These are phyloP conservation scores for Condylura cristata DNA, from an alignment of 2,113 vertebrate genomes.

Conservation along the genomic window DNA sequence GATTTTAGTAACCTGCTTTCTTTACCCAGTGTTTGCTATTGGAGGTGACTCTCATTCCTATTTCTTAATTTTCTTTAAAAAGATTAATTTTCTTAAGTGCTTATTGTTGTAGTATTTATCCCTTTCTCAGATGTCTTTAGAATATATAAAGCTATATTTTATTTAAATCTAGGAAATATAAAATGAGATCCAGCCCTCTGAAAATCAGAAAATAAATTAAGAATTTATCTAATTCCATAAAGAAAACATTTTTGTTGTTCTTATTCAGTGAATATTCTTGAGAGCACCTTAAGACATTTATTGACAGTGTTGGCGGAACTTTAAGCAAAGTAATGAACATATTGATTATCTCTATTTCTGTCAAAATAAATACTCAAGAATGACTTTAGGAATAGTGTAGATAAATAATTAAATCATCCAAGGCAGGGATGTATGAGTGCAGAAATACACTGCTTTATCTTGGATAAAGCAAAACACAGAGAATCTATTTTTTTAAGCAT, in stretches of 20 bases:
- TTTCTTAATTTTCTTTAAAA: constrained; percentile 33
- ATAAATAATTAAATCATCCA: background rate
- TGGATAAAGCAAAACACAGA: background rate
- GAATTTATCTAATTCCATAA: no score
- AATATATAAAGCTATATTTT: constrained; percentile 57
- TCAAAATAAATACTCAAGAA: constrained; percentile 27
- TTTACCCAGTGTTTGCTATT: constrained; percentile 19
- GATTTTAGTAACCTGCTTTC: constrained; percentile 49
- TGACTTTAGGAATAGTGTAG: background rate
- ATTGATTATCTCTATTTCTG: constrained; percentile 32
- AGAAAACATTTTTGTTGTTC: constrained; percentile 74
- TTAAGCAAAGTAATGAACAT: background rate
- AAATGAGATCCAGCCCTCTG: constrained; percentile 64
- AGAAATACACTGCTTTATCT: background rate
- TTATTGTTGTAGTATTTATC: constrained; percentile 53
- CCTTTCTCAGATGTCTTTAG: constrained; percentile 37
- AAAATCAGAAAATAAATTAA: constrained; percentile 51
- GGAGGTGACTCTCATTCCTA: constrained; percentile 42
- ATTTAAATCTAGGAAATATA: constrained; percentile 60
- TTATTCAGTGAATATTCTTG: constrained; percentile 59
- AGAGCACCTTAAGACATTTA: constrained; percentile 39
- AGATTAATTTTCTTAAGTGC: constrained; percentile 58
- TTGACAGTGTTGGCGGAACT: background rate
- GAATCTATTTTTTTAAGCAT: background rate
- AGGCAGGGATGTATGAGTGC: background rate